Percentiles rank a stretch among this genome's conserved stretches.
phyloP scores from a whole-genome alignment of 2,797 vertebrate species.

The Catostomus latipinnis region DNA sequence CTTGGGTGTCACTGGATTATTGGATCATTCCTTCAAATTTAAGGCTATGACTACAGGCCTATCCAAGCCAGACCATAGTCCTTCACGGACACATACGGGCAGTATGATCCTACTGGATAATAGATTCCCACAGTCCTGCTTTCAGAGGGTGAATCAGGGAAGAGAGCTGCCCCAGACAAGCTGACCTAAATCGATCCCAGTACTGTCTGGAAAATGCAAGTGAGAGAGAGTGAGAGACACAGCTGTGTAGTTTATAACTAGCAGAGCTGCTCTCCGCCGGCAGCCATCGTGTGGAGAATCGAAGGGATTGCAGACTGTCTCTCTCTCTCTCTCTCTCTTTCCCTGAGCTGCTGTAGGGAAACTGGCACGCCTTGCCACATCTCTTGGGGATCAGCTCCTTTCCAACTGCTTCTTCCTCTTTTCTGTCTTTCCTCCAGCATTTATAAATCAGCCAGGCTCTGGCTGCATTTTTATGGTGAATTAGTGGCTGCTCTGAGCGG shows the following conservation, averaged over 20 bases:
- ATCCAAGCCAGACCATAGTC: background rate
- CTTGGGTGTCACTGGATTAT: conserved; percentile 3
- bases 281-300: conserved; percentile 39
- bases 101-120: conserved; percentile 16
- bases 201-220: conserved; percentile 79
- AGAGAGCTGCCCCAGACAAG: conserved; percentile 81
- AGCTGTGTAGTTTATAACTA: conserved; percentile 5
- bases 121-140: background rate
- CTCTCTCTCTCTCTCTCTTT: background rate
- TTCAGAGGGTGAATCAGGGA: conserved; percentile 59
- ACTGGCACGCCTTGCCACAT: conserved; percentile 36
- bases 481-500: conserved; percentile 74
- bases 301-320: conserved; percentile 27
- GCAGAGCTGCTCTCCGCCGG: conserved; percentile 10
- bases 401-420: conserved; percentile 39
- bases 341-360: conserved; percentile 26
- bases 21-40: background rate
- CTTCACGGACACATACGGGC: background rate
- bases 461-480: conserved; percentile 74
- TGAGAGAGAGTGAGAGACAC: conserved; percentile 60
- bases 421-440: conserved; percentile 66
- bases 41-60: conserved; percentile 28
- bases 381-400: conserved; percentile 20
- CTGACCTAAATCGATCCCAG: conserved; percentile 88
- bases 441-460: conserved; percentile 68